These are phyloP conservation scores for Caenorhabditis sp. DNA, from an alignment of 2,888 invertebrate species.

Conservation along the genomic window DNA sequence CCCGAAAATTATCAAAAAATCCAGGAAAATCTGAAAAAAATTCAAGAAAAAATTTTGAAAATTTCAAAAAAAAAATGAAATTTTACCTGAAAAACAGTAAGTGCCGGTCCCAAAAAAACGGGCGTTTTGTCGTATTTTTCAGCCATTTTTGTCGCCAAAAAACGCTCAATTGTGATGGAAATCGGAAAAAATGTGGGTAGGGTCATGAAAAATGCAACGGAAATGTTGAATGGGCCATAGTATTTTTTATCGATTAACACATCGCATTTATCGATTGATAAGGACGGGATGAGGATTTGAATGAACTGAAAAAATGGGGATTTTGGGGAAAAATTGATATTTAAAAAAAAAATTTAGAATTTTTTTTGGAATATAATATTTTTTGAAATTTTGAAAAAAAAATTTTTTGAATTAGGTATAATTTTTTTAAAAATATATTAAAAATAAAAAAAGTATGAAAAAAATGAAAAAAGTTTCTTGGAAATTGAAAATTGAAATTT, in stretches of 20 bases:
- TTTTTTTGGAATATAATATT: too few relatives aligned
- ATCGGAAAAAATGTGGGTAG: constrained; percentile 36
- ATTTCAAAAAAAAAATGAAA: not conserved
- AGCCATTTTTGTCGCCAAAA: constrained; percentile 22
- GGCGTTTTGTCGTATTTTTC: constrained; percentile 22
- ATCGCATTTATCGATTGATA: not conserved
- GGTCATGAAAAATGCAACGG: constrained; percentile 18
- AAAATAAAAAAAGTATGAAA: too few relatives aligned
- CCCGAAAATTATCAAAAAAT: not conserved
- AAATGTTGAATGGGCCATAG: not conserved
- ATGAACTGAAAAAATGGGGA: too few relatives aligned
- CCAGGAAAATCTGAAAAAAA: not conserved
- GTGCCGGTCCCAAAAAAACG: constrained; percentile 15
- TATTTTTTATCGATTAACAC: not conserved
- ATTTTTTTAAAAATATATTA: too few relatives aligned
- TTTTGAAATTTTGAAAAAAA: too few relatives aligned
- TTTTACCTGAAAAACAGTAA: constrained; percentile 18
- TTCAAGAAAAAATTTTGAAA: too few relatives aligned
- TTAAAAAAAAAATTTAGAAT: too few relatives aligned
- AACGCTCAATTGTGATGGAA: constrained; percentile 36
- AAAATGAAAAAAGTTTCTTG: too few relatives aligned
- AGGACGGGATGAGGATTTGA: not conserved
- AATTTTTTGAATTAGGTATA: too few relatives aligned
- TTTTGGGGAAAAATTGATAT: too few relatives aligned
- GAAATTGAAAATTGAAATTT: too few relatives aligned